Base-by-base conservation (phyloP, 2,888 invertebrate species). In the Epirrhoe alternata region DNA sequence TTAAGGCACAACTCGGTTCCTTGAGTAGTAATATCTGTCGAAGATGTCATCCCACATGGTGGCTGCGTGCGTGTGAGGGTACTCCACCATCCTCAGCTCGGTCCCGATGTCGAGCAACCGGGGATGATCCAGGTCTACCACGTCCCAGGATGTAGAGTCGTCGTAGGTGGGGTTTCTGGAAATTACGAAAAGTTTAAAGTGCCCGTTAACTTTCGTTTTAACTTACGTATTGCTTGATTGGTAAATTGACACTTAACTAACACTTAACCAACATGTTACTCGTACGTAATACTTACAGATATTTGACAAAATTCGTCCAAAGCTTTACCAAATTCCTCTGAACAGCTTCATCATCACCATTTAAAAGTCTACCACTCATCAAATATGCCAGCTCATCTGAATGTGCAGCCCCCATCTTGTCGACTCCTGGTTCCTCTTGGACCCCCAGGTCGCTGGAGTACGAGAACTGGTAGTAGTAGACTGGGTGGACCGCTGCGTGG, bases 291-390 rank as follows among this genome's bases (percentile, higher is more conserved):
- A 85, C 90, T 86, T 69, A 92, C 93, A 91, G 78, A 74, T 87
- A 77, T 65, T 91, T 90, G 0, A 90, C 87, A 64, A 93, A 92
- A 70, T 88, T 89, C 0, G 86, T 83, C 92, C 92, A 93, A 42
- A 91, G 77, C 38, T 75, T 78, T 1, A 87, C 61, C 35, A 93
- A 59, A 33, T 78, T 78, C 16, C 74, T 71, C 61, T 89, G 88
- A 12, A 87, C 84, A 1, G 67, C 70, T 1, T 79, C 84, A n/a
- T 90, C 87, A 0, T 86, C 84, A 0, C 83, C 88, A 0, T 80
- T 77, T 1, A 87, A 65, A 16, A 76, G 76, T 6, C 68, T 72
- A 0, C 81, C 83, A 8, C 85, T 78, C 63, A 92, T 90, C 61
- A 93, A 68, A 67, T 88, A 89, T 0, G 83, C 87, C 58, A 93